A percentile compares a stretch with the other conserved stretches of the same genome.
phyloP scores from a whole-genome alignment of 1,140 invertebrate species.

The Chironomus striatipennis region DNA sequence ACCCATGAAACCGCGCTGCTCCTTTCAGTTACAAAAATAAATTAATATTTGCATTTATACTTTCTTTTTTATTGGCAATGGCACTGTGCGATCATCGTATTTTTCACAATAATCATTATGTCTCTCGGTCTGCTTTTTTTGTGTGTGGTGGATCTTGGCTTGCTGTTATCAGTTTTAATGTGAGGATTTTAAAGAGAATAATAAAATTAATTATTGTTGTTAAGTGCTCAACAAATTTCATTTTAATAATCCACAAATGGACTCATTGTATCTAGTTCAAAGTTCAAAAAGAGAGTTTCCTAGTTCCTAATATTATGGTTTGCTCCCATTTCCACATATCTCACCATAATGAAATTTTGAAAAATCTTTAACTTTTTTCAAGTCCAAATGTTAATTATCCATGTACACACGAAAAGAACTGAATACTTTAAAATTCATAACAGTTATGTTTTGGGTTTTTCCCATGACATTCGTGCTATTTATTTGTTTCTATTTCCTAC shows the following conservation, averaged over 20 bases:
- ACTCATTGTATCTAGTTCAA: no score
- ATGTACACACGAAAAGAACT: no score
- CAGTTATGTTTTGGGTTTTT: not conserved
- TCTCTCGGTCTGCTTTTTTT: no score
- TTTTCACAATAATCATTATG: no score
- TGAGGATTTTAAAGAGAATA: not conserved
- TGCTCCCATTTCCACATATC: no score
- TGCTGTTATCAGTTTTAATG: not conserved
- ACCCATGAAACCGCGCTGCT: not conserved
- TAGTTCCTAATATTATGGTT: no score
- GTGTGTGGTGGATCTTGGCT: no score
- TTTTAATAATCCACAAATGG: not conserved
- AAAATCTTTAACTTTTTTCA: no score
- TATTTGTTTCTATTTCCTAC: not conserved
- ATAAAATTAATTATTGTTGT: not conserved
- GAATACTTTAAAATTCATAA: no score
- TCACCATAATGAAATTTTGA: no score
- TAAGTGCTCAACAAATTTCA: not conserved
- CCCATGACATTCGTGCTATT: not conserved
- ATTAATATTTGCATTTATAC: conserved; percentile 13
- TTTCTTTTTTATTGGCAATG: conserved; percentile 3
- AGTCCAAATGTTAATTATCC: no score
- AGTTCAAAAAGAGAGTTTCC: no score
- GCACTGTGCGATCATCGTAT: conserved; percentile 10
- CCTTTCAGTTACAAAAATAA: not conserved